Conservation (phyloP, 2,797 vertebrate genomes). For the Jordanella pulchra region DNA sequence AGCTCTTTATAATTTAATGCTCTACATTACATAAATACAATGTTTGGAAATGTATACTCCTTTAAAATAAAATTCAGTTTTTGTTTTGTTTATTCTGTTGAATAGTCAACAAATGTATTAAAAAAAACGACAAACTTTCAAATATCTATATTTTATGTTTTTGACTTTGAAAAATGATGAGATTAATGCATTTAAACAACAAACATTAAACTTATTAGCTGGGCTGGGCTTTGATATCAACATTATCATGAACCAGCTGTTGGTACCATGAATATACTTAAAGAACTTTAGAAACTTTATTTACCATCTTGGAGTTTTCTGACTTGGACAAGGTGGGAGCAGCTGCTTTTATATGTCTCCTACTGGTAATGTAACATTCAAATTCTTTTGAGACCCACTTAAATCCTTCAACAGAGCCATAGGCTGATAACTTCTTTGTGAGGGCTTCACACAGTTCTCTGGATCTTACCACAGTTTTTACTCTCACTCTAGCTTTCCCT, state of each 20-base stretch:
- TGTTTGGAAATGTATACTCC: background rate
- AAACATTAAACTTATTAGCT: background rate
- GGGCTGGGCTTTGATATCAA: background rate
- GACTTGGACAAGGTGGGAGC: background rate
- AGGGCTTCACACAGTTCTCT: too few species aligned
- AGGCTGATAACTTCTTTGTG: too few species aligned
- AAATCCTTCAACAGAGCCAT: too few species aligned
- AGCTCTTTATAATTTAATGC: background rate
- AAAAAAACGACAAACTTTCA: too few species aligned
- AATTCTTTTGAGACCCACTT: too few species aligned
- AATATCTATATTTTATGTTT: too few species aligned
- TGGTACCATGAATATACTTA: too few species aligned
- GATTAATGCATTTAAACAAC: background rate
- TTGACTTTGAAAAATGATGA: too few species aligned
- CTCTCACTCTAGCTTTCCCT: too few species aligned
- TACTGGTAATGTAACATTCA: too few species aligned
- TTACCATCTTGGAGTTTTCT: background rate
- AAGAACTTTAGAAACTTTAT: background rate
- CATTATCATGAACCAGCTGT: background rate
- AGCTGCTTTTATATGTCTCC: background rate
- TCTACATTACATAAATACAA: background rate
- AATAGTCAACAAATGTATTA: background rate
- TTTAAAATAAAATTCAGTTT: background rate
- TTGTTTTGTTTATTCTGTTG: background rate
- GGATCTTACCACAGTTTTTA: too few species aligned